Percentiles rank a stretch among this genome's conserved stretches.
phyloP scores from a whole-genome alignment of 2,888 invertebrate genomes.

The Priocnemis perturbator region DNA sequence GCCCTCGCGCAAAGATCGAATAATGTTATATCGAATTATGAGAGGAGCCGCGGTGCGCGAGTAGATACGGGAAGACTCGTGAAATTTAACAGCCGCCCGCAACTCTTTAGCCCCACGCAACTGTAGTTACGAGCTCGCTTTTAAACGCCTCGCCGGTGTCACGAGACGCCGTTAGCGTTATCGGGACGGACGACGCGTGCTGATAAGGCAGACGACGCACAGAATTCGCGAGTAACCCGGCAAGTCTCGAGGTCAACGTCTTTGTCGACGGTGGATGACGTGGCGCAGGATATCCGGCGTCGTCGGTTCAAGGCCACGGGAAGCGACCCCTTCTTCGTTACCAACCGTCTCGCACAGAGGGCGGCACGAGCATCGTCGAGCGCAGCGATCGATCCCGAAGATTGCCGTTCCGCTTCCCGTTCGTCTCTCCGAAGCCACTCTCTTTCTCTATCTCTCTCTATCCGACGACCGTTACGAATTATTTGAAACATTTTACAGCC shows the following conservation, averaged over 20 bases:
- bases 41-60: too few species aligned
- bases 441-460: not conserved
- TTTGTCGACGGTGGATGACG: constrained; percentile 55
- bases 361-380: constrained; percentile 47
- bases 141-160: too few species aligned
- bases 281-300: constrained; percentile 41
- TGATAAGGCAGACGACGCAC: not conserved
- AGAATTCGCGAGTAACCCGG: not conserved
- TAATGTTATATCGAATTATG: too few species aligned
- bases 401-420: constrained; percentile 42
- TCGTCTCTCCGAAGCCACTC: too few species aligned
- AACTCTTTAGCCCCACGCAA: too few species aligned
- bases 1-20: too few species aligned
- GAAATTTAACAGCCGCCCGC: too few species aligned
- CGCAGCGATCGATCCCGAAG: constrained; percentile 52
- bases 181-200: too few species aligned
- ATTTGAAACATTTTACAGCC: constrained; percentile 52
- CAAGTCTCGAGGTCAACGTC: constrained; percentile 43
- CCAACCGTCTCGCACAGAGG: constrained; percentile 53
- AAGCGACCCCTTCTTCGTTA: constrained; percentile 42
- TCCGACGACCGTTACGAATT: constrained; percentile 14
- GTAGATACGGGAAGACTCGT: too few species aligned
- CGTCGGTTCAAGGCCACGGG: constrained; percentile 47
- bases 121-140: too few species aligned
- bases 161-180: too few species aligned